Evolutionary conservation across 2,888 invertebrate genomes (phyloP), one percentile per base, ranked within the genome.

Genomic region (Pocota personata): DNA sequence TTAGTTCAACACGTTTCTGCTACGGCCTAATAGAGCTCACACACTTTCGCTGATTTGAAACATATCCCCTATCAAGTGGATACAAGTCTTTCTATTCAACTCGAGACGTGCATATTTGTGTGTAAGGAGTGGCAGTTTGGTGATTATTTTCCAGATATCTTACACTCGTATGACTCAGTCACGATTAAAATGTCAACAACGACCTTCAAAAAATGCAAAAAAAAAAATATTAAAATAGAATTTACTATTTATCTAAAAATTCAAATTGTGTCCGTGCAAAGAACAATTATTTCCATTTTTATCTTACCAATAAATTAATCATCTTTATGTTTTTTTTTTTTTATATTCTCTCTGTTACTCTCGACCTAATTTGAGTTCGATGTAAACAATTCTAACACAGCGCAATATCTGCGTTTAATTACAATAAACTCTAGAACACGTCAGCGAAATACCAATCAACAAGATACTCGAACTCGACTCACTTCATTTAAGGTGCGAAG

Each of bases 361-460:
- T 24, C 60, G 67, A 77, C 69, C 69, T 43, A 77, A 50, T 69
- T 77, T 16, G 14, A 40, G 50, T 62, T 67, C 48, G 32, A 72
- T 43, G 58, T 72, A 72, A 72, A 58, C 57, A 76, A 67, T 40
- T 76, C 46, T 7, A 76, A 57, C 46, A 57, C 48, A 12, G 27
- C 27, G 52, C 52, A 27, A 37, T 50, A 50, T 50, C 40, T 2
- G 12, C 21, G 50, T 60, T 77, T n/a, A 77, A 69, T 58, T 43
- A 40, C 50, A 67, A 76, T 35, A 21, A 55, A 37, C 19, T 30
- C 14, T 14, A 35, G 10, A 21, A 37, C 24, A 40, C 40, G 48
- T 77, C 77, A 69, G 67, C 77, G 37, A 50, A 67, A 77, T 24
- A 21, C 30, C 60, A 64, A 50, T 40, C 16, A 40, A 50, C 60